A percentile compares a stretch with the other conserved stretches of the same genome.
Evolutionary conservation across 2,113 vertebrate genomes (phyloP).

Genomic region (Mobula birostris): DNA sequence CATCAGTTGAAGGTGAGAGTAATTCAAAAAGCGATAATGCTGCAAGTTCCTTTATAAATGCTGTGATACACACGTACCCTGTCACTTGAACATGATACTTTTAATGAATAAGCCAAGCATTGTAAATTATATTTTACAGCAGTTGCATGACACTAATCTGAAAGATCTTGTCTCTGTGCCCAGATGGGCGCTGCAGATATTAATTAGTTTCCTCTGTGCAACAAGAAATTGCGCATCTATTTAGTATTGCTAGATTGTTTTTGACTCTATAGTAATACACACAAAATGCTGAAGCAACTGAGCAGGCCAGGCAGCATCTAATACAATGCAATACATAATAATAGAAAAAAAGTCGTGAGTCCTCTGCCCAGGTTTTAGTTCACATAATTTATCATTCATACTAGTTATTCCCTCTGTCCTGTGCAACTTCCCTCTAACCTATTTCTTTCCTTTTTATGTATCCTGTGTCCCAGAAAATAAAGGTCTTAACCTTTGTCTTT

Average conservation of each 20-base stretch:
- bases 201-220: not conserved
- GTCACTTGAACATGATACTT: not conserved
- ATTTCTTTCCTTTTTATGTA: not conserved
- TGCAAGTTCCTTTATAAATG: not conserved
- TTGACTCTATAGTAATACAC: not conserved
- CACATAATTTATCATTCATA: not conserved
- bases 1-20: not conserved
- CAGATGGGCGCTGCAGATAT: too few relatives aligned
- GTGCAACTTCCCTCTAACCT: not conserved
- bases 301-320: too few relatives aligned
- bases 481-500: not conserved
- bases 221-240: not conserved
- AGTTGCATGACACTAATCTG: not conserved
- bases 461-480: not conserved
- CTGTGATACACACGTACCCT: not conserved
- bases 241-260: not conserved
- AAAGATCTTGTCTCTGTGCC: not conserved
- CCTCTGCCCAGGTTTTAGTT: not conserved
- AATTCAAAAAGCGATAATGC: not conserved
- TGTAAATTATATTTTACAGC: not conserved
- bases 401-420: not conserved
- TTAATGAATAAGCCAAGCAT: not conserved
- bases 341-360: too few relatives aligned
- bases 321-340: too few relatives aligned
- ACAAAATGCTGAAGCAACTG: too few relatives aligned